A percentile compares a stretch with the other conserved stretches of the same genome.
Evolutionary conservation across 1,140 invertebrate species (phyloP).

Genomic region (Meloidogyne exigua): DNA sequence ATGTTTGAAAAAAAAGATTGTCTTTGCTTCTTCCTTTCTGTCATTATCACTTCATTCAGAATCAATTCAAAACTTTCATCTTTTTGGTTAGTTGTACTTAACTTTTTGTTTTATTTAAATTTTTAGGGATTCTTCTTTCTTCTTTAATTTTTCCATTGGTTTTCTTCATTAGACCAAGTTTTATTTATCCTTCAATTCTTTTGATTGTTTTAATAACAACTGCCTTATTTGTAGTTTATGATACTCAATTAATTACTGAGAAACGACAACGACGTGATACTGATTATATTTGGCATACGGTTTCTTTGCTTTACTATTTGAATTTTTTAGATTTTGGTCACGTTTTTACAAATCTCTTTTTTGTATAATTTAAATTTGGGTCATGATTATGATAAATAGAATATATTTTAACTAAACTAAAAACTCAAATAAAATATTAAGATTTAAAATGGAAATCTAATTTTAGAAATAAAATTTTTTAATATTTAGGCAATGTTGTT

Average conservation of each 20-base stretch:
- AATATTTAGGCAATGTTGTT: not conserved
- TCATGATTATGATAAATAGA: no score
- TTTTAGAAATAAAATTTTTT: no score
- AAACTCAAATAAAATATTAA: no score
- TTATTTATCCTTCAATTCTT: constrained; percentile 5
- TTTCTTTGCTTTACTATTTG: no score
- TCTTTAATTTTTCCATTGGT: not conserved
- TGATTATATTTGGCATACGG: constrained; percentile 4
- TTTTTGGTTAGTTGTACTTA: not conserved
- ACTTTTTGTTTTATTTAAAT: not conserved
- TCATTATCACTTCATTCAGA: not conserved
- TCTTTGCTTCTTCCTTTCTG: not conserved
- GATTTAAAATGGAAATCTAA: no score
- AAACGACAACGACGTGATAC: not conserved
- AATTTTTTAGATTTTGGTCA: no score
- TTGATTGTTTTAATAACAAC: not conserved
- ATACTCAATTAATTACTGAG: not conserved
- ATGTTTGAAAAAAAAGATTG: not conserved
- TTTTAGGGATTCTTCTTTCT: not conserved
- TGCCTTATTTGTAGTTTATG: not conserved
- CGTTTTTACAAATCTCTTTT: no score
- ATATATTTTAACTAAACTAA: no score
- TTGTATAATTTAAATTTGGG: no score
- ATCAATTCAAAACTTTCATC: not conserved
- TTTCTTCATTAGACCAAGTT: not conserved